Conservation (phyloP, 2,888 invertebrate genomes). For the Clusia tigrina region DNA sequence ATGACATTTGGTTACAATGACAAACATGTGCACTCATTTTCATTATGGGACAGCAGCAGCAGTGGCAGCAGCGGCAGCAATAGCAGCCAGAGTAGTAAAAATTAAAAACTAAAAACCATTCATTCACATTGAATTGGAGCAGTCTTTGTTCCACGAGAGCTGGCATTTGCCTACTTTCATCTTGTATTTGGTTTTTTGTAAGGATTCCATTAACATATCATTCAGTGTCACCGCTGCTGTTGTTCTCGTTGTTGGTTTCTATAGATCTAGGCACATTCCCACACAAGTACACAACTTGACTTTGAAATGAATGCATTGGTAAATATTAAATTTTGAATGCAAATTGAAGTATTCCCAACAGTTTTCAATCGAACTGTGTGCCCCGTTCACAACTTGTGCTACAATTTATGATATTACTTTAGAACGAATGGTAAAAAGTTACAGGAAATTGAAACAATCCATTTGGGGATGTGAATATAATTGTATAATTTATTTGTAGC, state of each 20-base stretch:
- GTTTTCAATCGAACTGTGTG: too few species aligned
- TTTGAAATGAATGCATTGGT: too few species aligned
- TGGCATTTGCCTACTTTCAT: conserved; percentile 3
- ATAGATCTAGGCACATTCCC: too few species aligned
- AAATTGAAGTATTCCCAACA: too few species aligned
- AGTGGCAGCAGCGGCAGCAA: neutral
- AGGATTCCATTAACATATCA: neutral
- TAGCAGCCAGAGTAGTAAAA: neutral
- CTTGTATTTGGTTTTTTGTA: neutral
- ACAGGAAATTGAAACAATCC: too few species aligned
- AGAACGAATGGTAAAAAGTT: too few species aligned
- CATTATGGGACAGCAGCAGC: neutral
- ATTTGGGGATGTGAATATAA: too few species aligned
- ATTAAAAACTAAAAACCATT: conserved; percentile 7
- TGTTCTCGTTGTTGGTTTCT: neutral
- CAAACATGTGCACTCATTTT: neutral
- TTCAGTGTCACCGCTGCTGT: neutral
- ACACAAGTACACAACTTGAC: too few species aligned
- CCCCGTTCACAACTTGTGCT: too few species aligned
- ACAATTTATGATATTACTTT: too few species aligned
- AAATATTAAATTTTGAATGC: too few species aligned
- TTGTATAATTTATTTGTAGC: too few species aligned
- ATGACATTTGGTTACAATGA: conserved; percentile 13
- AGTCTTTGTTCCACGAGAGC: neutral
- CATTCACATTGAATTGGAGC: neutral